Percentiles rank a stretch among this genome's conserved stretches.
Conservation (phyloP, 1,140 invertebrate genomes). For the Brachionus sp. region DNA sequence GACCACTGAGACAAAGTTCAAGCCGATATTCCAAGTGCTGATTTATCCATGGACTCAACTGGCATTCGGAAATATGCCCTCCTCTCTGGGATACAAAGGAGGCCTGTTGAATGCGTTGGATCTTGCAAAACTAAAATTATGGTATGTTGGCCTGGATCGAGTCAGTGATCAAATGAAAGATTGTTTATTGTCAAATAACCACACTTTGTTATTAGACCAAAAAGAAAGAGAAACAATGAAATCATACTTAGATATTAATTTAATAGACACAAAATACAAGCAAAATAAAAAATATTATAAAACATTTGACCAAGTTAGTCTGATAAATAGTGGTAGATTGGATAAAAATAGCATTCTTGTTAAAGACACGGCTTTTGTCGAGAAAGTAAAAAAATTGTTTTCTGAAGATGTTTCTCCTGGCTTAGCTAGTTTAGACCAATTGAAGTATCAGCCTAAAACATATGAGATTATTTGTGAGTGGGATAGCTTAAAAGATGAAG, state of each 20-base stretch:
- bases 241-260: background rate
- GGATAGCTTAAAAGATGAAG: constrained; percentile 33
- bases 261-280: background rate
- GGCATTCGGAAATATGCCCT: background rate
- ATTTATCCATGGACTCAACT: constrained; percentile 39
- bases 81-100: background rate
- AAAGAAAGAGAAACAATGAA: background rate
- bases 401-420: background rate
- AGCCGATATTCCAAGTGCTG: constrained; percentile 11
- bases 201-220: background rate
- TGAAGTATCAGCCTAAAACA: background rate
- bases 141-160: constrained; percentile 9
- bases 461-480: constrained; percentile 24
- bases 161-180: background rate
- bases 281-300: constrained; percentile 10
- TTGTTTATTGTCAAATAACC: background rate
- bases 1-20: background rate
- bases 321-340: background rate
- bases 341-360: background rate
- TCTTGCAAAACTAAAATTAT: background rate
- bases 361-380: background rate
- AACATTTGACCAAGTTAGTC: background rate
- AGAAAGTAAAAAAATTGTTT: constrained; percentile 6
- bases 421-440: background rate
- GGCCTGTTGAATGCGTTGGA: background rate